Conservation (phyloP, 2,113 vertebrate genomes). For the Nannospalax galili region DNA sequence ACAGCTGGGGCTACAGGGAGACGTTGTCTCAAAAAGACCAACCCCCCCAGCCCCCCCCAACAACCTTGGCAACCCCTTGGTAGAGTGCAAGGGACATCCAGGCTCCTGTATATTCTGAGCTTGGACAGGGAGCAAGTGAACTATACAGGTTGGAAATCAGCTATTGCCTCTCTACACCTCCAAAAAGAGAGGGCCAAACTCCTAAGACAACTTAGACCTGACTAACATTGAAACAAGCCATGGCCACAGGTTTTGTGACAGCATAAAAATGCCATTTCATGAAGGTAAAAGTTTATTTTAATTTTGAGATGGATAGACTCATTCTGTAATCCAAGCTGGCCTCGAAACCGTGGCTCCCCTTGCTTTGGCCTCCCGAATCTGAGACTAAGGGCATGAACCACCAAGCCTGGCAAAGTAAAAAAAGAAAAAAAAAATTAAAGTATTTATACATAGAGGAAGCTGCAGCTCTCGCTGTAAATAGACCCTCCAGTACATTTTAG, state of each 20-base stretch:
- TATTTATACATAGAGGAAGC: neutral
- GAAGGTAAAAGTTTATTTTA: neutral
- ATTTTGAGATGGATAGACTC: neutral
- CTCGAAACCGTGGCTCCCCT: neutral
- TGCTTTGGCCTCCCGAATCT: neutral
- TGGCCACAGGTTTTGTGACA: neutral
- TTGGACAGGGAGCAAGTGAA: neutral
- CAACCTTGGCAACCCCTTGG: neutral
- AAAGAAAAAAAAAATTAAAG: neutral
- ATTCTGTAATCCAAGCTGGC: neutral
- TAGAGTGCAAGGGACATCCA: too few relatives aligned
- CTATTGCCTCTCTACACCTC: neutral
- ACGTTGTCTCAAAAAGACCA: too few relatives aligned
- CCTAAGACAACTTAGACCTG: neutral
- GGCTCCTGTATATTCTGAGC: neutral
- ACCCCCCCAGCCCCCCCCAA: too few relatives aligned
- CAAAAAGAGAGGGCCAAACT: neutral
- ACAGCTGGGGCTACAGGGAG: too few relatives aligned
- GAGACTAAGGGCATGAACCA: neutral
- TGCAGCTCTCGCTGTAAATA: neutral
- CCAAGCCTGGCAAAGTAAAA: neutral
- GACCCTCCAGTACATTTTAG: neutral
- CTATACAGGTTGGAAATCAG: neutral
- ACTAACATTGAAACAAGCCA: neutral
- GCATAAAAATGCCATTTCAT: neutral